Evolutionary conservation across 2,113 vertebrate genomes (phyloP), one percentile per base, ranked within the genome.

Genomic region (Caranx ignobilis): DNA sequence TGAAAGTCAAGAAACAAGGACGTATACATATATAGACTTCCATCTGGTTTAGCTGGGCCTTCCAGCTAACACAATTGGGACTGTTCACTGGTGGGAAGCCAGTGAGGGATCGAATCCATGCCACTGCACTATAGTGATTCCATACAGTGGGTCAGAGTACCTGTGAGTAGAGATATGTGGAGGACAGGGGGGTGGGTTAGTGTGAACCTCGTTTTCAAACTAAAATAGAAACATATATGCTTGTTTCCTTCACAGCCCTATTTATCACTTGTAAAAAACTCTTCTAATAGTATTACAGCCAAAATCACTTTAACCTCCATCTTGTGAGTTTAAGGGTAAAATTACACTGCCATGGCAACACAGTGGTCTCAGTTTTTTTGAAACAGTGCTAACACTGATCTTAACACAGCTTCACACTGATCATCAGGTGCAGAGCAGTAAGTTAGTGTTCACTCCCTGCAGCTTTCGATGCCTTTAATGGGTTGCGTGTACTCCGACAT

Each of bases 1-100:
- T 57, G 8, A 77, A 67, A 19, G 9, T 72, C 68, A 32, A 43
- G 61, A 50, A 67, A 72, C 39, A 74, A 56, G 32, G 4, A 13
- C 5, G 4, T 32, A 12, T 45, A 19, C 31, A 11, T 32, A 39
- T 19, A 21, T 6, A 70, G 11, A 35, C 11, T 3, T 60, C 11
- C 31, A 9, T 32, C 15, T 63, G 37, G 34, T n/a, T 39, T 50
- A 32, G n/a, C 12, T 63, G n/a, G 7, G 16, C 32, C 32, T 41
- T 11, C 16, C 10, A 32, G 16, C 35, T 55, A 64, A 55, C 72
- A 34, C 34, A 43, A 34, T 2, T 64, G n/a, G 26, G 26, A 43
- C 5, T 10, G 7, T 45, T 54, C 34, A 10, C 7, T 12, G 19
- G 19, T 45, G 35, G 6, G 26, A 43, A 43, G 48, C 60, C 35